These are phyloP conservation scores for Lasioglossum lativentre DNA, from an alignment of 2,888 invertebrate genomes.

Conservation along the genomic window DNA sequence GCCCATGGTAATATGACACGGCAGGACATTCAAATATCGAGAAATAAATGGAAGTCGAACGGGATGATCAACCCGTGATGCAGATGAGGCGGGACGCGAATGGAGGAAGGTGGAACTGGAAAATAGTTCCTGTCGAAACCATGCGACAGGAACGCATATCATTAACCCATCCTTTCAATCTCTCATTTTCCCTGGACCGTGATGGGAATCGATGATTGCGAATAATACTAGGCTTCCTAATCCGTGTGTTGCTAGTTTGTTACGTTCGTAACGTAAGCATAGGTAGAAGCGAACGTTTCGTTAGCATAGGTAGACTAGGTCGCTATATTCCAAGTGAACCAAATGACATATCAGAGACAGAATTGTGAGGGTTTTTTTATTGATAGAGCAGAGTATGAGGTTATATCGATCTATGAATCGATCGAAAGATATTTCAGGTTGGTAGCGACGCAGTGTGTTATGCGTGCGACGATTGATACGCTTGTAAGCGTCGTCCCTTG, in stretches of 20 bases:
- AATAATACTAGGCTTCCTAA: constrained; percentile 37
- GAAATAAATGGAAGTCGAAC: constrained; percentile 65
- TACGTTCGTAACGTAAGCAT: neutral
- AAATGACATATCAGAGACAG: neutral
- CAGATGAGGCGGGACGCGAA: constrained; percentile 43
- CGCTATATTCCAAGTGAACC: neutral
- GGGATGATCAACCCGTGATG: constrained; percentile 52
- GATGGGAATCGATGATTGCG: constrained; percentile 60
- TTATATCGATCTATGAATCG: too few species aligned
- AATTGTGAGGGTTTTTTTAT: too few species aligned
- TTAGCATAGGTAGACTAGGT: neutral
- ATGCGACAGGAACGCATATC: constrained; percentile 72
- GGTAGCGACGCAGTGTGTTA: too few species aligned
- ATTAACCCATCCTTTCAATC: constrained; percentile 74
- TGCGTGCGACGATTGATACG: too few species aligned
- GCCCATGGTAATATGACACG: constrained; percentile 21
- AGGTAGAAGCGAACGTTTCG: neutral
- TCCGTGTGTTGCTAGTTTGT: neutral
- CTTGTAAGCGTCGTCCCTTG: too few species aligned
- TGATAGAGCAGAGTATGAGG: too few species aligned
- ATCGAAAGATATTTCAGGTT: too few species aligned
- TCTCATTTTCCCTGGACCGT: constrained; percentile 70
- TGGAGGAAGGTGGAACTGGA: constrained; percentile 37
- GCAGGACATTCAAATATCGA: constrained; percentile 53
- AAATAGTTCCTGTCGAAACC: constrained; percentile 73